These are phyloP conservation scores for Thaumetopoea pityocampa DNA, from an alignment of 1,140 invertebrate species.

Conservation along the genomic window DNA sequence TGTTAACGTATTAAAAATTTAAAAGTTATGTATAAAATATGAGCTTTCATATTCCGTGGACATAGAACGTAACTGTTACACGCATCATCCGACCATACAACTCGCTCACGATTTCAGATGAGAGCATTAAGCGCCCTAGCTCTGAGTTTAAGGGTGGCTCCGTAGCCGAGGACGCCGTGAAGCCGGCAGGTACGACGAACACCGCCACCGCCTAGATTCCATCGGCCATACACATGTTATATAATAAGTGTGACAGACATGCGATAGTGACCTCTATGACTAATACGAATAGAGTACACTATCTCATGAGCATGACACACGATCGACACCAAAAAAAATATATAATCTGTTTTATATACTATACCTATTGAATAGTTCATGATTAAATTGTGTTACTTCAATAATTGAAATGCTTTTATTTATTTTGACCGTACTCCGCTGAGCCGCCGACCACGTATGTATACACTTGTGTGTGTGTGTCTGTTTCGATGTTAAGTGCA, in stretches of 20 bases:
- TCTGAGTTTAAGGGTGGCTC: constrained; percentile 71
- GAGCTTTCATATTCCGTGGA: constrained; percentile 39
- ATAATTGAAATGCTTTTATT: constrained; percentile 74
- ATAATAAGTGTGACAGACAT: constrained; percentile 65
- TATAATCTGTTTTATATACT: constrained; percentile 75
- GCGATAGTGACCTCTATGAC: constrained; percentile 55
- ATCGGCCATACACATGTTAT: constrained; percentile 61
- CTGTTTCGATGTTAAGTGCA: constrained; percentile 72
- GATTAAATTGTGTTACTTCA: constrained; percentile 75
- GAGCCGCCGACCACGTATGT: constrained; percentile 74
- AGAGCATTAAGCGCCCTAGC: constrained; percentile 73
- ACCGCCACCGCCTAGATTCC: constrained; percentile 62
- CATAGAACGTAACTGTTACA: constrained; percentile 53
- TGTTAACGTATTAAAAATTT: no score
- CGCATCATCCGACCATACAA: constrained; percentile 64
- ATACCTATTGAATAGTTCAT: constrained; percentile 72
- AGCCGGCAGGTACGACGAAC: constrained; percentile 66
- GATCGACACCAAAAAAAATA: constrained; percentile 63
- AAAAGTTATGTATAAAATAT: no score
- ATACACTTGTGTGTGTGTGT: constrained; percentile 72
- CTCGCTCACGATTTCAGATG: constrained; percentile 72
- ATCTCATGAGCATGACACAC: constrained; percentile 68
- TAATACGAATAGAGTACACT: constrained; percentile 52
- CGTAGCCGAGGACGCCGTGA: constrained; percentile 59
- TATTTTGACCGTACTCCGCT: constrained; percentile 74